Base-by-base conservation (phyloP, 2,888 invertebrate species). In the Tribolium freemani region DNA sequence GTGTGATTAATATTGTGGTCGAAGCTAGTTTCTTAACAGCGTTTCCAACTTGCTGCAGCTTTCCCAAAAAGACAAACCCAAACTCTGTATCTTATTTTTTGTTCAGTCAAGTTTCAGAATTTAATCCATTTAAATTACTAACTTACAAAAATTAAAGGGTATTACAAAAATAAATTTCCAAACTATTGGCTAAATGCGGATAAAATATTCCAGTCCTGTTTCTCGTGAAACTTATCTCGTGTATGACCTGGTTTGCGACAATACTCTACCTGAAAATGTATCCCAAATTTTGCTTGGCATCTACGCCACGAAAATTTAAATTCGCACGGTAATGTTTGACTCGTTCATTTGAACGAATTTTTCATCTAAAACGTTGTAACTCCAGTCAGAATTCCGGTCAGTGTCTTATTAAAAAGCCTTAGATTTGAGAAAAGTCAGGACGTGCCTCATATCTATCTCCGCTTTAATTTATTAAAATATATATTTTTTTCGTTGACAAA, bases 381-480 rank as follows among this genome's bases (percentile, higher is more conserved):
- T 26, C 26, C 26, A 26, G 26, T 26, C 26, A 26, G 26, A 26
- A 26, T 26, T 26, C 26, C 26, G 26, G 26, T 26, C 26, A 26
- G 26, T 26, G 26, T 26, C 26, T 26, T 38, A 38, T 38, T 38
- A 38, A 38, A 38, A 38, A 38, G 3, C n/a, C n/a, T n/a, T 38
- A 38, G n/a, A 38, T 38, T 38, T 38, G 8, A 3, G 38, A 2
- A 38, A 38, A 38, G 38, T 38, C 38, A 5, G 8, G 9, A 38
- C 38, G 38, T 38, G 38, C 8, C 8, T 8, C n/a, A 26, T 26
- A 26, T 38, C 31, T 31, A 46, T 46, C 48, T 38, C 21, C 38
- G 2, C 44, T 57, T 57, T 57, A 44, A 56, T 57, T 8, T 53
- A 54, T 54, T 26, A 54, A 54, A 54, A 26, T n/a, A 54, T 21